phyloP scores from a whole-genome alignment of 2,113 vertebrate genomes.

The Xenopus borealis region DNA sequence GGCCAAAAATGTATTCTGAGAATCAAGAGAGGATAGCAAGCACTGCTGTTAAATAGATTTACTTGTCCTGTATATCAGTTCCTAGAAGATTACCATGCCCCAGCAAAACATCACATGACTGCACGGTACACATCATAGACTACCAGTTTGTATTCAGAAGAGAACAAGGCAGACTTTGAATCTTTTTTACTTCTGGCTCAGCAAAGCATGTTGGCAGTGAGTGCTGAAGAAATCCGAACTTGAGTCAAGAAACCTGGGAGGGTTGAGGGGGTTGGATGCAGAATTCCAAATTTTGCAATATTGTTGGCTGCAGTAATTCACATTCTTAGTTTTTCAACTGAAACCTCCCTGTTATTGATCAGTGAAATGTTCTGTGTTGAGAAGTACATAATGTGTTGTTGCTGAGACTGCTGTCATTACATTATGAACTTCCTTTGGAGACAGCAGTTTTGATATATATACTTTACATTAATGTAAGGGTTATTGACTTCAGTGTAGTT shows the following conservation, averaged over 20 bases:
- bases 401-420: background rate
- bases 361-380: background rate
- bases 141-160: conserved; percentile 4
- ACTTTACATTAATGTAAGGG: background rate
- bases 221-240: conserved; percentile 9
- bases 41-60: conserved; percentile 1
- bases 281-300: background rate
- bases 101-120: conserved; percentile 42
- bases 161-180: conserved; percentile 41
- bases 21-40: conserved; percentile 14
- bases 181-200: conserved; percentile 18
- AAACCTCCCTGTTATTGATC: background rate
- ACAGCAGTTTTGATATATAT: background rate
- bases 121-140: conserved; percentile 12
- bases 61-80: conserved; percentile 18
- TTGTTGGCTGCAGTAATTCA: background rate
- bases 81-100: conserved; percentile 39
- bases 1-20: conserved; percentile 28
- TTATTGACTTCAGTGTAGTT: background rate
- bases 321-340: background rate
- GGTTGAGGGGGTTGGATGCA: background rate
- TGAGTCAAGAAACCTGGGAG: background rate
- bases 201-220: conserved; percentile 14
- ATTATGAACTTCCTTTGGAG: background rate
- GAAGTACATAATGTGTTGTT: background rate